Conservation (phyloP, 2,797 vertebrate genomes). For the Agapornis canus region DNA sequence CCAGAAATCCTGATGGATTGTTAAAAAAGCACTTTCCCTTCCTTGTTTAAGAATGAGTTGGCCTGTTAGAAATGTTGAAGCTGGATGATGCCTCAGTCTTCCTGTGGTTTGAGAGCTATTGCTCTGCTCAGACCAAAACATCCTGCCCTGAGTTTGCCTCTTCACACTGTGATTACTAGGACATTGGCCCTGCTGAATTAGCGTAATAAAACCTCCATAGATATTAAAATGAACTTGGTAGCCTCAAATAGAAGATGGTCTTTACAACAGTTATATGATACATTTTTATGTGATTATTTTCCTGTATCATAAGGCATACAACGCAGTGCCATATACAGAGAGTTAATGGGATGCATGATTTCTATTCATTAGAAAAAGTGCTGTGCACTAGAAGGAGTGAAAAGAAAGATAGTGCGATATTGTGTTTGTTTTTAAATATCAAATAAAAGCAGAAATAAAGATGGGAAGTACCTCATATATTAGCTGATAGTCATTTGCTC, state of each 20-base stretch:
- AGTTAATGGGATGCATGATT: not conserved
- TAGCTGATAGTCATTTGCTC: not conserved
- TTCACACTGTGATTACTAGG: not conserved
- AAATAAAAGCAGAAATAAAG: not conserved
- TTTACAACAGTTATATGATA: not conserved
- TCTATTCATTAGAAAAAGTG: not conserved
- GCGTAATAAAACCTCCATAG: not conserved
- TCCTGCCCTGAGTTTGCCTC: not conserved
- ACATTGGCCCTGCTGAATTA: not conserved
- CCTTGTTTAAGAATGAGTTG: not conserved
- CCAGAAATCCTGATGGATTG: conserved; percentile 8
- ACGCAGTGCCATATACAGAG: not conserved
- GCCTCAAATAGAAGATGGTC: not conserved
- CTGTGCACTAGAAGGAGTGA: not conserved
- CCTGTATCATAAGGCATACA: not conserved
- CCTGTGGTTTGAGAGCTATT: not conserved
- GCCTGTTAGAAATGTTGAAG: not conserved
- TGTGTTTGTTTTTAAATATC: not conserved
- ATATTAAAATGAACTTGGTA: not conserved
- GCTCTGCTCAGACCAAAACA: not conserved
- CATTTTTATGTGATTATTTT: not conserved
- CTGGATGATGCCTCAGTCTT: not conserved
- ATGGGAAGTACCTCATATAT: not conserved
- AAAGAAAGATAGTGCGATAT: not conserved
- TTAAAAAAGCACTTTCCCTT: conserved; percentile 1